phyloP scores from a whole-genome alignment of 1,140 invertebrate genomes.

The Laupala kohalensis region DNA sequence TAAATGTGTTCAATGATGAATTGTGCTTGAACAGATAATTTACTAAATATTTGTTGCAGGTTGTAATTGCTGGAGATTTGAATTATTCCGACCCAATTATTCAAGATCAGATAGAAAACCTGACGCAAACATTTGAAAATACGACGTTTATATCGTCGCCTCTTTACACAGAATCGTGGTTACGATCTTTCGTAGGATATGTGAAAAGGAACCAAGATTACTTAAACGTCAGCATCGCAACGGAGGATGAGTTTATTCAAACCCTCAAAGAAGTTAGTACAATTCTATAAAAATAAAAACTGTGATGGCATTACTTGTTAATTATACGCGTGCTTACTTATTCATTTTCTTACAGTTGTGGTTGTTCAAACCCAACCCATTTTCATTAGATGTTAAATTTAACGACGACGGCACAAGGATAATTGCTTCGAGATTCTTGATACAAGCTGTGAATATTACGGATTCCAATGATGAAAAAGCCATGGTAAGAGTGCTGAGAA shows the following conservation, averaged over 20 bases:
- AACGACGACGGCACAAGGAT: conserved; percentile 60
- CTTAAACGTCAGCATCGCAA: conserved; percentile 56
- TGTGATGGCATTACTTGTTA: background rate
- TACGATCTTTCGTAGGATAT: conserved; percentile 71
- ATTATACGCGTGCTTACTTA: background rate
- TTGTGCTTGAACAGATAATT: no score
- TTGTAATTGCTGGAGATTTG: conserved; percentile 70
- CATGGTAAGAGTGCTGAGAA: conserved; percentile 68
- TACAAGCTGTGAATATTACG: conserved; percentile 79
- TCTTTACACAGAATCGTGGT: conserved; percentile 82
- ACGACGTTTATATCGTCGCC: conserved; percentile 64
- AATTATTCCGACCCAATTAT: conserved; percentile 72
- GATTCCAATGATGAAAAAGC: conserved; percentile 84
- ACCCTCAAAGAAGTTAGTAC: conserved; percentile 54
- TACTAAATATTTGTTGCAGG: no score
- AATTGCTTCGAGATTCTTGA: conserved; percentile 68
- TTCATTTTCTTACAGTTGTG: conserved; percentile 40
- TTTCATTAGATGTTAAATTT: conserved; percentile 73
- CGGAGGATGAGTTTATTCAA: conserved; percentile 57
- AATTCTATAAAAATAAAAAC: background rate
- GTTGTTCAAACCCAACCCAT: conserved; percentile 56
- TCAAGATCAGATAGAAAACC: conserved; percentile 62
- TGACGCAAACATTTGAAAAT: conserved; percentile 67
- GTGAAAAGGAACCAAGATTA: conserved; percentile 58
- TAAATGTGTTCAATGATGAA: no score